These are phyloP conservation scores for Zosterops pallidus DNA, from an alignment of 2,113 vertebrate genomes.

Conservation along the genomic window DNA sequence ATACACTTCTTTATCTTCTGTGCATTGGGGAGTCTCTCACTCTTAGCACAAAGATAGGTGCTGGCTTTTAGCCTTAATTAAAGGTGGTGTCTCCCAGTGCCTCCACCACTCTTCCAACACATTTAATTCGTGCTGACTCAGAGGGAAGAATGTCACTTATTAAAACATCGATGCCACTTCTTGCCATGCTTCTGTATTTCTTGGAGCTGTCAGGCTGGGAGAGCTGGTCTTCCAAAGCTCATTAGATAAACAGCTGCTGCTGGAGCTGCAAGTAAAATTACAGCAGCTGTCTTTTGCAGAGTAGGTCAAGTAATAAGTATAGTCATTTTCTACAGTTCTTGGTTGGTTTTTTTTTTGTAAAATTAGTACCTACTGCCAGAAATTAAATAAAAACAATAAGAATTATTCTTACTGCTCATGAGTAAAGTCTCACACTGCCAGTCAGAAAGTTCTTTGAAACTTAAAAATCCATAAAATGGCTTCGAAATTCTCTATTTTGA, in stretches of 20 bases:
- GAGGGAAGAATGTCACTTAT: neutral
- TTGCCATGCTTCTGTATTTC: neutral
- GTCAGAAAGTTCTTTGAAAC: neutral
- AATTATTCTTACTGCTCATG: neutral
- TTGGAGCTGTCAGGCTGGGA: neutral
- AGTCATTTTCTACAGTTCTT: neutral
- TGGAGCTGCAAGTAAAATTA: neutral
- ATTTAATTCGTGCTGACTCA: neutral
- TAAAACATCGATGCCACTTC: neutral
- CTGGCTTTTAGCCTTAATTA: neutral
- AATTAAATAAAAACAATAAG: neutral
- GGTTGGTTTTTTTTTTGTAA: neutral
- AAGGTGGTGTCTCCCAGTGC: neutral
- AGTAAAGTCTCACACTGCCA: neutral
- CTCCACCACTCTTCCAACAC: neutral
- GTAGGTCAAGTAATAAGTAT: neutral
- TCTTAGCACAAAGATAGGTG: neutral
- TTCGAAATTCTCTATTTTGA: constrained; percentile 15
- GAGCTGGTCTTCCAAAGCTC: constrained; percentile 6
- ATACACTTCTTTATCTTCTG: neutral
- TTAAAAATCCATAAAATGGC: neutral
- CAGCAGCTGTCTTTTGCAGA: neutral
- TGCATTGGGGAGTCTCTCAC: neutral
- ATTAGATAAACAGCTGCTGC: constrained; percentile 12
- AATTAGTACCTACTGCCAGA: neutral